Percentiles rank a stretch among this genome's conserved stretches.
Evolutionary conservation across 2,113 vertebrate genomes (phyloP).

Genomic region (Nerophis lumbriciformis): DNA sequence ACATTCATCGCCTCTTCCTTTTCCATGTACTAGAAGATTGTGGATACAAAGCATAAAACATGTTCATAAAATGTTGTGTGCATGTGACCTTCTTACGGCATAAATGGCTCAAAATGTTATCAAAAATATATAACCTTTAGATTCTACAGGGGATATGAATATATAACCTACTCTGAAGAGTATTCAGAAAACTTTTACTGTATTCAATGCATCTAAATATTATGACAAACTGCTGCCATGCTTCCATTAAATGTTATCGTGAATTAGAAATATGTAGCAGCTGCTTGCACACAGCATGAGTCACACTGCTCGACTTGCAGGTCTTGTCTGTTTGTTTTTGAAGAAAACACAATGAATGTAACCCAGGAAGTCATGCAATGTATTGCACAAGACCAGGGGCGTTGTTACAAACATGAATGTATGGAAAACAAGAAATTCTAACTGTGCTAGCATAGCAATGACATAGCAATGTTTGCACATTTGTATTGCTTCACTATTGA

Average conservation of each 20-base stretch:
- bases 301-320: background rate
- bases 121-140: too few species aligned
- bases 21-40: constrained; percentile 86
- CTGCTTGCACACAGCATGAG: background rate
- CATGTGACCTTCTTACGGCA: background rate
- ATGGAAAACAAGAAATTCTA: background rate
- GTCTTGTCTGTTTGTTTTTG: background rate
- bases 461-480: background rate
- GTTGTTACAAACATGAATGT: background rate
- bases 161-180: background rate
- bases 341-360: background rate
- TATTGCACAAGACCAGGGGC: background rate
- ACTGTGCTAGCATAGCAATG: too few species aligned
- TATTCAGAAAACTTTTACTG: background rate
- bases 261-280: background rate
- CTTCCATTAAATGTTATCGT: background rate
- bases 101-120: too few species aligned
- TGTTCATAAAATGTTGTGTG: background rate
- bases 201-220: background rate
- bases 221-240: too few species aligned
- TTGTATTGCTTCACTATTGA: background rate
- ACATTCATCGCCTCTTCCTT: constrained; percentile 96
- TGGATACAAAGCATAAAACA: background rate
- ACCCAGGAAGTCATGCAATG: constrained; percentile 5
- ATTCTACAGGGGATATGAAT: too few species aligned